Conservation (phyloP, 23 tunicate species). For the Ciona savignyi region DNA sequence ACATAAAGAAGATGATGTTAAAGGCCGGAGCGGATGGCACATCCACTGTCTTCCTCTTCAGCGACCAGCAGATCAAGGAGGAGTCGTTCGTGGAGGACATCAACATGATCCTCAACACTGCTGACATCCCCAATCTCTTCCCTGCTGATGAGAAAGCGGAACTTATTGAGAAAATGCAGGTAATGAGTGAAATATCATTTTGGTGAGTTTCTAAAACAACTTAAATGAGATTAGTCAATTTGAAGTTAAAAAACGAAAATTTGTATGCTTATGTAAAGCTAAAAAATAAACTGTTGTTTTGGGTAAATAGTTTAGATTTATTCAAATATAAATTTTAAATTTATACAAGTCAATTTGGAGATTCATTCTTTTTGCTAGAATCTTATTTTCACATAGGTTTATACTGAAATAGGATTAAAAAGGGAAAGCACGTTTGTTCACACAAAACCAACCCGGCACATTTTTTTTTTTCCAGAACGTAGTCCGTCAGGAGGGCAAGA, state of each 20-base stretch:
- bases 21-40: conserved; percentile 84
- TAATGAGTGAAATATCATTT: neutral
- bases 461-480: conserved; percentile 21
- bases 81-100: conserved; percentile 94
- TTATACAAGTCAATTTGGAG: too few relatives aligned
- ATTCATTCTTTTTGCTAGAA: too few relatives aligned
- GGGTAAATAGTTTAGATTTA: too few relatives aligned
- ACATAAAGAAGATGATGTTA: conserved; percentile 86
- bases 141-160: conserved; percentile 95
- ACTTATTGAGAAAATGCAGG: conserved; percentile 89
- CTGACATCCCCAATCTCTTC: conserved; percentile 93
- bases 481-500: conserved; percentile 69
- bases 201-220: neutral
- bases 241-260: too few relatives aligned
- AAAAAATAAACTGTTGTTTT: neutral
- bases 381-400: too few relatives aligned
- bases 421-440: too few relatives aligned
- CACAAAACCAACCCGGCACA: too few relatives aligned
- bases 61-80: conserved; percentile 98
- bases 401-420: too few relatives aligned
- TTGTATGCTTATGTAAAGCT: neutral
- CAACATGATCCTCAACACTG: conserved; percentile 89
- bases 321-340: too few relatives aligned
- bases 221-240: too few relatives aligned
- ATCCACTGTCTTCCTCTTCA: conserved; percentile 82